Evolutionary conservation across 2,113 vertebrate species (phyloP).

Genomic region (Odocoileus virginianus): DNA sequence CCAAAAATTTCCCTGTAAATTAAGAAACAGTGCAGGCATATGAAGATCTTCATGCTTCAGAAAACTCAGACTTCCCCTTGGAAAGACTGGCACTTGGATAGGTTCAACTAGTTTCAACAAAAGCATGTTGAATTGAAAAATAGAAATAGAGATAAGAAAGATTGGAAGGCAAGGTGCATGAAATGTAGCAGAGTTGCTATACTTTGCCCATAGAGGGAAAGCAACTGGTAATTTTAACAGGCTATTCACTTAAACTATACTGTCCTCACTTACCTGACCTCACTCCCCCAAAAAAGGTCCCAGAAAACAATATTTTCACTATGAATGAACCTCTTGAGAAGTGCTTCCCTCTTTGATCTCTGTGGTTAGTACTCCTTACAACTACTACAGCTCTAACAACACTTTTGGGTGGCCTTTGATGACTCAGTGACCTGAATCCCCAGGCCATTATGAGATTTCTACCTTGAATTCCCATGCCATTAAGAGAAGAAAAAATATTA

Average conservation of each 20-base stretch:
- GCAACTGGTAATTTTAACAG: background rate
- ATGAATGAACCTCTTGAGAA: background rate
- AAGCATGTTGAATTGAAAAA: background rate
- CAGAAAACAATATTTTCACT: background rate
- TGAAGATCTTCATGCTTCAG: background rate
- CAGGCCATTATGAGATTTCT: background rate
- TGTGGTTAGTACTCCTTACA: background rate
- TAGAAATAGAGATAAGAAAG: background rate
- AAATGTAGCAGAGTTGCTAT: background rate
- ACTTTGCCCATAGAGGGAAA: background rate
- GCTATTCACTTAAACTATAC: background rate
- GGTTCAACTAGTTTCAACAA: background rate
- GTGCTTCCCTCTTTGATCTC: background rate
- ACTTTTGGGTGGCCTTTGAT: background rate
- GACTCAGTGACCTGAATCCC: background rate
- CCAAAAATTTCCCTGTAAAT: background rate
- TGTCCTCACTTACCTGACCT: background rate
- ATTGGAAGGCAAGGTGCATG: background rate
- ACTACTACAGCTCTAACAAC: background rate
- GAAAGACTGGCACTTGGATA: background rate
- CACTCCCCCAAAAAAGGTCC: background rate
- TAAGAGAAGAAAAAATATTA: background rate
- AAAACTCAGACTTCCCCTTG: background rate
- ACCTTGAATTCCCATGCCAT: background rate
- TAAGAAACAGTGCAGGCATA: background rate